Evolutionary conservation across 2,888 invertebrate genomes (phyloP).

Genomic region (Callyntrura sp.): DNA sequence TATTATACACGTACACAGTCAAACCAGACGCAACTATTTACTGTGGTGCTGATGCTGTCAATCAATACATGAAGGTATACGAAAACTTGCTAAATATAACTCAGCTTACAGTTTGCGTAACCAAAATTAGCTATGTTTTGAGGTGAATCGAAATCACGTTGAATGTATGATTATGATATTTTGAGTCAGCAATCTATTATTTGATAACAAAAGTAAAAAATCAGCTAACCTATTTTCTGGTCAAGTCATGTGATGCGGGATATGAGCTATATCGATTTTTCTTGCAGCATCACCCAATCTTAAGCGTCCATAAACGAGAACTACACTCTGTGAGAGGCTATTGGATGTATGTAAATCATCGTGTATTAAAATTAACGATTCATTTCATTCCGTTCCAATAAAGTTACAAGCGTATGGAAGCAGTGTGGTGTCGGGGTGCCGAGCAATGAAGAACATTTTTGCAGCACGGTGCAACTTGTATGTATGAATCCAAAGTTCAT

Average conservation of each 20-base stretch:
- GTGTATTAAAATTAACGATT: not conserved
- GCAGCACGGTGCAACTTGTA: not conserved
- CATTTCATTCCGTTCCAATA: not conserved
- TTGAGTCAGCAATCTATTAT: not conserved
- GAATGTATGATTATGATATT: not conserved
- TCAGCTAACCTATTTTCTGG: not conserved
- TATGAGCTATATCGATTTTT: conserved; percentile 10
- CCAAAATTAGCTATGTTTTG: not conserved
- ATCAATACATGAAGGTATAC: too few relatives aligned
- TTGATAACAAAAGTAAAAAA: conserved; percentile 10
- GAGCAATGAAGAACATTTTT: not conserved
- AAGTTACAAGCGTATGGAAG: not conserved
- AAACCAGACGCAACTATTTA: too few relatives aligned
- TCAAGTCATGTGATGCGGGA: not conserved
- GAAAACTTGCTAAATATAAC: not conserved
- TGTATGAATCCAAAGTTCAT: not conserved
- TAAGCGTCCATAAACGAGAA: not conserved
- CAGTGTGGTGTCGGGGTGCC: not conserved
- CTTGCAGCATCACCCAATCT: conserved; percentile 19
- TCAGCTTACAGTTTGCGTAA: not conserved
- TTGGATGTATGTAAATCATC: not conserved
- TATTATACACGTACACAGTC: too few relatives aligned
- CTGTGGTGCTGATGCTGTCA: too few relatives aligned
- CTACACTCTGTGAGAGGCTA: not conserved
- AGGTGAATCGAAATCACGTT: not conserved